Evolutionary conservation across 2,797 vertebrate species (phyloP).

Genomic region (Psittacula derbiana): DNA sequence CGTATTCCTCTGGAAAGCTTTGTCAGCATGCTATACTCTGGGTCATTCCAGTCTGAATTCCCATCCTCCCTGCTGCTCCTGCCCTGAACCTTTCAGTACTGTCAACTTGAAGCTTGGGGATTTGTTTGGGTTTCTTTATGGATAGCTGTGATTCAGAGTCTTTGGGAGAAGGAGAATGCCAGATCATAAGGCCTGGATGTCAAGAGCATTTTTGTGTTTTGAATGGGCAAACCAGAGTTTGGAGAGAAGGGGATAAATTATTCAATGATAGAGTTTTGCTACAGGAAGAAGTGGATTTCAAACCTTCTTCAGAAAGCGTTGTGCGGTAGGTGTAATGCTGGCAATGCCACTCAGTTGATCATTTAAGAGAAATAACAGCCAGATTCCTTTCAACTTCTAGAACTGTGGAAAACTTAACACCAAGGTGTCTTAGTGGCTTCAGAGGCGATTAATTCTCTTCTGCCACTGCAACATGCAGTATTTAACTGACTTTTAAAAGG

Average conservation of each 20-base stretch:
- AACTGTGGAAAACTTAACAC: background rate
- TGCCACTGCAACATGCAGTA: background rate
- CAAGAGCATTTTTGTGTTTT: background rate
- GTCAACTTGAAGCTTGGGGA: background rate
- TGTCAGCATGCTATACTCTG: background rate
- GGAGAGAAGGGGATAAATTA: conserved; percentile 1
- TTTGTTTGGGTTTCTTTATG: background rate
- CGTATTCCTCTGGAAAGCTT: fast-evolving
- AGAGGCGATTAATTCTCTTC: background rate
- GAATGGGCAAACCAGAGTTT: background rate
- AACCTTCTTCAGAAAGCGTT: background rate
- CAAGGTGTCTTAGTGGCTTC: background rate
- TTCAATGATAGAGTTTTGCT: background rate
- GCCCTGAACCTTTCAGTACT: background rate
- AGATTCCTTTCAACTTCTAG: background rate
- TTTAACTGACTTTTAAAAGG: background rate
- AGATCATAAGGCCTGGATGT: background rate
- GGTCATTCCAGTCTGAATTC: background rate
- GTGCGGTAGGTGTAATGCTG: background rate
- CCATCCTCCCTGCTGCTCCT: background rate
- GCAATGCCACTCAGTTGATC: background rate
- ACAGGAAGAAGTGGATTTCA: background rate
- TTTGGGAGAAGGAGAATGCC: background rate
- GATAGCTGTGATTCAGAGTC: background rate
- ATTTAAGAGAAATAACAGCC: background rate